Evolutionary conservation across 2,113 vertebrate species (phyloP).

Genomic region (Galeopterus variegatus): DNA sequence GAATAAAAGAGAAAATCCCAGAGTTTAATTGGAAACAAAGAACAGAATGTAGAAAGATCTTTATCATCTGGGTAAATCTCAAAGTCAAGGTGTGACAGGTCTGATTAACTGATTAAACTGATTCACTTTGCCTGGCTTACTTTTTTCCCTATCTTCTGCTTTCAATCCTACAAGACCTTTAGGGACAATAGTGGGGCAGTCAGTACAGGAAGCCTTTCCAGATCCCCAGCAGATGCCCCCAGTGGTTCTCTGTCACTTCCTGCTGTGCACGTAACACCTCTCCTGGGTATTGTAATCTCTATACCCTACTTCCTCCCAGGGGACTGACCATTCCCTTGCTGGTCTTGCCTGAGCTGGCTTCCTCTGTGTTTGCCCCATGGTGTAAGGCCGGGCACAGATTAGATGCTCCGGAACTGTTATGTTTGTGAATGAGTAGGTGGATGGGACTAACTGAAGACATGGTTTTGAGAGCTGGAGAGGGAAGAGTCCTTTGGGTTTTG

Average conservation of each 20-base stretch:
- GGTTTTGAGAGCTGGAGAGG: background rate
- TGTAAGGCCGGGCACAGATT: background rate
- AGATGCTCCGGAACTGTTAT: background rate
- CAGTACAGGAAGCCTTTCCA: background rate
- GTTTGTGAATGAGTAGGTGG: background rate
- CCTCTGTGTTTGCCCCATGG: background rate
- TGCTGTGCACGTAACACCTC: fast-evolving
- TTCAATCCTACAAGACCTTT: background rate
- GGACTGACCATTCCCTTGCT: too few relatives aligned
- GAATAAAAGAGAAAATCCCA: constrained; percentile 27
- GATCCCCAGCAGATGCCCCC: background rate
- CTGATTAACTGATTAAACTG: background rate
- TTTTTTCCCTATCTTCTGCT: background rate
- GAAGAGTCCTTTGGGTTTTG: background rate
- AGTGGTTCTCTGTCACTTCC: background rate
- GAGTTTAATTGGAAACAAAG: constrained; percentile 57
- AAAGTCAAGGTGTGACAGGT: constrained; percentile 47
- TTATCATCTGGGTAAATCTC: constrained; percentile 38
- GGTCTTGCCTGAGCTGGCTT: background rate
- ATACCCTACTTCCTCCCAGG: background rate
- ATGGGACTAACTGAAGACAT: background rate
- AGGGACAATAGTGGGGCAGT: background rate
- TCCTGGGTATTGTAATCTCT: background rate
- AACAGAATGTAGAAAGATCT: background rate
- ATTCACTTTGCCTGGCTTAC: background rate